Conservation (phyloP, 2,888 invertebrate species). For the Acrobasis consociella region DNA sequence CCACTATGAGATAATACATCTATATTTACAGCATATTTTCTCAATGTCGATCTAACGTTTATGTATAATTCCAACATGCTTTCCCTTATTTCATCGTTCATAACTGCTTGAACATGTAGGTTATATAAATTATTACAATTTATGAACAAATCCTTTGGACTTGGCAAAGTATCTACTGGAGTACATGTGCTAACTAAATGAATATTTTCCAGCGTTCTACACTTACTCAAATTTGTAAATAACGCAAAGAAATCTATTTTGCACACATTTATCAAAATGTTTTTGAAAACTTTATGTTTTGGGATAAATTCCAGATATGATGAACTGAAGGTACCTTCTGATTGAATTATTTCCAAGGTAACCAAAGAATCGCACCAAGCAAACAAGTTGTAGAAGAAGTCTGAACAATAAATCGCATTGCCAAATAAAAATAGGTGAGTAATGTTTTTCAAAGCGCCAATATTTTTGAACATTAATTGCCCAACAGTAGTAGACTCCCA, state of each 20-base stretch:
- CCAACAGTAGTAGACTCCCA: background rate
- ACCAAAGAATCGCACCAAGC: background rate
- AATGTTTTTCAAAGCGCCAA: background rate
- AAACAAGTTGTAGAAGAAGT: conserved; percentile 3
- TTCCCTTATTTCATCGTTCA: too few species aligned
- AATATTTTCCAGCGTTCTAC: background rate
- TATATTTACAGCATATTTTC: too few species aligned
- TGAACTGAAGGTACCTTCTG: background rate
- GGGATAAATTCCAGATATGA: background rate
- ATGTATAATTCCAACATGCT: too few species aligned
- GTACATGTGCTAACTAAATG: background rate
- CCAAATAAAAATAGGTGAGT: background rate
- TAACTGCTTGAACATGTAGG: too few species aligned
- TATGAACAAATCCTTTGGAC: too few species aligned
- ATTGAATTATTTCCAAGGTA: background rate
- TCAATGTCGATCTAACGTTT: too few species aligned
- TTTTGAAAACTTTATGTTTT: conserved; percentile 1
- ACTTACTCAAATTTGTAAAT: conserved; percentile 1
- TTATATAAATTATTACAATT: too few species aligned
- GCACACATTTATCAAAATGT: background rate
- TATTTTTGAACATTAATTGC: background rate
- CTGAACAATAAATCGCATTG: background rate
- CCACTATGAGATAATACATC: too few species aligned
- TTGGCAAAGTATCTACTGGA: background rate
- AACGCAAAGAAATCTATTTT: background rate